Percentiles rank a stretch among this genome's conserved stretches.
These are phyloP conservation scores for Pagetopsis macropterus DNA, from an alignment of 2,797 vertebrate species.

Conservation along the genomic window DNA sequence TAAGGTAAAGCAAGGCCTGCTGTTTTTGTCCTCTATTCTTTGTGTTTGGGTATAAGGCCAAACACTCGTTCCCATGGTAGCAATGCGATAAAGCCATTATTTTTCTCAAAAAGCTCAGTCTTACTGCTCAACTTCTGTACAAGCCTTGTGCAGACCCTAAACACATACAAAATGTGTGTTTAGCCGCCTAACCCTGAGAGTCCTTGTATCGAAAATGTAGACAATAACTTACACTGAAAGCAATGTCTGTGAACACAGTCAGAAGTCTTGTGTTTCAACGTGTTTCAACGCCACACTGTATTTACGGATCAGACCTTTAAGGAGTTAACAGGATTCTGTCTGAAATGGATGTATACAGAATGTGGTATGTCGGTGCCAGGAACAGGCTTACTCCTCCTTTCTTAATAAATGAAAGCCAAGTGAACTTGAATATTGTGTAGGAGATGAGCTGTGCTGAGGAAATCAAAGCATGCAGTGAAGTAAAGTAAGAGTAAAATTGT, in stretches of 20 bases:
- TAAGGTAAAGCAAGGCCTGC: not conserved
- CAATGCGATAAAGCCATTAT: not conserved
- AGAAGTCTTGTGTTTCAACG: constrained; percentile 42
- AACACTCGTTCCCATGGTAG: not conserved
- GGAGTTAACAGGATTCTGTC: constrained; percentile 62
- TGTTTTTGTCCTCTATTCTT: not conserved
- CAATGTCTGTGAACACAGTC: constrained; percentile 55
- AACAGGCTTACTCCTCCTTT: constrained; percentile 51
- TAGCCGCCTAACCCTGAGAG: constrained; percentile 28
- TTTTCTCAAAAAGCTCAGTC: not conserved
- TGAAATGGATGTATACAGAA: constrained; percentile 54
- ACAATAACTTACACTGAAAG: constrained; percentile 63
- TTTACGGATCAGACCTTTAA: constrained; percentile 61
- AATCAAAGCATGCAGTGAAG: no score
- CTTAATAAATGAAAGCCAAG: constrained; percentile 48
- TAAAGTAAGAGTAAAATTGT: not conserved
- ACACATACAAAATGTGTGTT: constrained; percentile 45
- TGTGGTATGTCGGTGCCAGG: constrained; percentile 55
- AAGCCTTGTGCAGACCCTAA: constrained; percentile 12
- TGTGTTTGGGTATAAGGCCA: not conserved
- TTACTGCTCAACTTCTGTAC: not conserved
- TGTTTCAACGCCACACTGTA: constrained; percentile 48
- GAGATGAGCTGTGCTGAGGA: constrained; percentile 34
- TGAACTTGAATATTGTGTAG: constrained; percentile 35
- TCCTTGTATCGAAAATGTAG: constrained; percentile 47